Evolutionary conservation across 2,888 invertebrate species (phyloP), one percentile per base, ranked within the genome.

Genomic region (Tridacna crocea): DNA sequence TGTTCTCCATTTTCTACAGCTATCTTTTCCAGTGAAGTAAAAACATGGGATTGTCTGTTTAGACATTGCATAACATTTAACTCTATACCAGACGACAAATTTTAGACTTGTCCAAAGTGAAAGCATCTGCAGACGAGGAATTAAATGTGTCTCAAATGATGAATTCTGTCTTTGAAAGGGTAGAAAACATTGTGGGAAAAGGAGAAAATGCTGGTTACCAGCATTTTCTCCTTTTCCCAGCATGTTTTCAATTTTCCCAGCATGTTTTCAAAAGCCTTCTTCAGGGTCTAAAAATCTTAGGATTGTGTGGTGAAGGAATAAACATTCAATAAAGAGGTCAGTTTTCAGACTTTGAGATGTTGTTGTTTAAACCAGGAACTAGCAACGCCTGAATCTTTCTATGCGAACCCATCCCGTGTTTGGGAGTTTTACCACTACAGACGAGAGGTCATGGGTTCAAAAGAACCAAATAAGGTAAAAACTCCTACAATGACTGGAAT

Each of bases 351-450:
- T 36, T 36, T 36, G 36, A 36, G 36, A 36, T 36, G 36, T 36
- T 36, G 36, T 36, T 36, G 36, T 36, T 36, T 36, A 8, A 36
- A 36, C 36, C 8, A 94, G 94, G 92, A 94, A 79, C 87, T 95
- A 58, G 95, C 95, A 24, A 96, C 96, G 19, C 97, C 96, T 36
- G 95, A 95, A 90, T 97, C 97, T 0, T 98, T 98, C 93, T 94
- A 93, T 77, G 95, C 95, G 8, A 96, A 96, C 91, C 97, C 98
- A 0, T 96, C 97, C 46, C 95, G 98, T 47, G 98, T 98, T 47
- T 98, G 98, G 98, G 97, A 98, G 94, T 98, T 98, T 95, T 98
- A 98, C 93, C 97, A 97, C 91, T 97, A 97, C 92, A 95, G 98
- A 87, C 95, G 98, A 90, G 97, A 97, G 94, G 95, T 97, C n/a